Evolutionary conservation across 2,797 vertebrate species (phyloP).

Genomic region (Rhadinocentrus ornatus): DNA sequence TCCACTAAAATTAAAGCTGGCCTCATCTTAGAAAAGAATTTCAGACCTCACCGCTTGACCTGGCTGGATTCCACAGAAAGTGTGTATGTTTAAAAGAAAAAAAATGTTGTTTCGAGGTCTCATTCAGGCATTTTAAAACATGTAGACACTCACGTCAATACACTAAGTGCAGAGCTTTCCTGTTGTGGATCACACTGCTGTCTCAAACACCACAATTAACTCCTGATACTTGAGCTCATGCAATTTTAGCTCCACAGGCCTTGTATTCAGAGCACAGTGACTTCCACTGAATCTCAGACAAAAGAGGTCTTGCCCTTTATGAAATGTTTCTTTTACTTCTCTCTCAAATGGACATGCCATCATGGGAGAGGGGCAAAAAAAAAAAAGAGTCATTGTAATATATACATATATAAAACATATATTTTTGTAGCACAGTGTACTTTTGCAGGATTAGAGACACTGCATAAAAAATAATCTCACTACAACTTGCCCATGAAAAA

Average conservation of each 20-base stretch:
- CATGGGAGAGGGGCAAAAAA: constrained; percentile 23
- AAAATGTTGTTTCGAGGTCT: constrained; percentile 28
- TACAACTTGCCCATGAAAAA: constrained; percentile 18
- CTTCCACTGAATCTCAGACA: constrained; percentile 54
- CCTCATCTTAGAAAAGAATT: background rate
- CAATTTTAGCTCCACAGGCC: constrained; percentile 46
- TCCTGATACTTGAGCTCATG: constrained; percentile 35
- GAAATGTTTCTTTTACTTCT: constrained; percentile 33
- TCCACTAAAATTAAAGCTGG: constrained; percentile 15
- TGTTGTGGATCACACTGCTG: constrained; percentile 31
- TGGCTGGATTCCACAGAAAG: constrained; percentile 24
- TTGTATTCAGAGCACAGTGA: constrained; percentile 31
- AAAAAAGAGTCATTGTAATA: constrained; percentile 48
- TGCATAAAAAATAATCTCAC: constrained; percentile 29
- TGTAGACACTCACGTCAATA: constrained; percentile 1
- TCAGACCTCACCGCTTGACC: constrained; percentile 31
- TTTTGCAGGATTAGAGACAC: constrained; percentile 16
- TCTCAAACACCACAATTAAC: constrained; percentile 29
- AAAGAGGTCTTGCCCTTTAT: constrained; percentile 60
- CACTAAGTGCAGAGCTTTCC: constrained; percentile 15
- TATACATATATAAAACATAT: background rate
- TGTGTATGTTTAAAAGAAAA: constrained; percentile 20
- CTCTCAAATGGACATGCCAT: constrained; percentile 59
- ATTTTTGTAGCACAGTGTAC: constrained; percentile 56
- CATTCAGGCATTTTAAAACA: constrained; percentile 32